Evolutionary conservation across 2,888 invertebrate genomes (phyloP).

Genomic region (Dryocosmus kuriphilus): DNA sequence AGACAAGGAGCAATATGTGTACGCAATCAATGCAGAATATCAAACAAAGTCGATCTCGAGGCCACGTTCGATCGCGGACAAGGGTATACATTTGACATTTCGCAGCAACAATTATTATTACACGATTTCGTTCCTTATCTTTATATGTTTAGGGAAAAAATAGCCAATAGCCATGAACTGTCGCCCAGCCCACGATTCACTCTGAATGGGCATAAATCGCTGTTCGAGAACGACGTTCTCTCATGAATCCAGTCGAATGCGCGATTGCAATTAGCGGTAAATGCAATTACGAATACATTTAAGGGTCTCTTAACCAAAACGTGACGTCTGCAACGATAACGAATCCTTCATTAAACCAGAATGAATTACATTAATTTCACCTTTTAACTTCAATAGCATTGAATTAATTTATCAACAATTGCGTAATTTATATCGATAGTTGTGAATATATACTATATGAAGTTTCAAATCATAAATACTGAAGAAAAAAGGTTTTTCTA

Average conservation of each 20-base stretch:
- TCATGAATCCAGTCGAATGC: constrained; percentile 11
- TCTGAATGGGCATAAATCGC: constrained; percentile 18
- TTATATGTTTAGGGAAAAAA: constrained; percentile 32
- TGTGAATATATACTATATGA: background rate
- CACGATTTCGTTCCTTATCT: constrained; percentile 23
- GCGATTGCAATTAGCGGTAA: constrained; percentile 33
- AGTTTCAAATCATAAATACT: background rate
- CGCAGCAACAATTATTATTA: constrained; percentile 31
- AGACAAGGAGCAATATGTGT: background rate
- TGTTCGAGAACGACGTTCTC: constrained; percentile 7
- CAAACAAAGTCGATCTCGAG: constrained; percentile 31
- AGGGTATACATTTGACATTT: constrained; percentile 35
- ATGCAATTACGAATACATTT: constrained; percentile 33
- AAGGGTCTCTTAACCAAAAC: constrained; percentile 27
- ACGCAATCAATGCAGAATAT: constrained; percentile 5
- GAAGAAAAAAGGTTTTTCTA: background rate
- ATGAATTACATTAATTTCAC: constrained; percentile 24
- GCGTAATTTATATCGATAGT: background rate
- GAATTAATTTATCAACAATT: constrained; percentile 18
- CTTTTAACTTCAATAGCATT: constrained; percentile 13
- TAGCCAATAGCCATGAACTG: constrained; percentile 25
- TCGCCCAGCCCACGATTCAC: constrained; percentile 21
- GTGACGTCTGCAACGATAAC: constrained; percentile 29
- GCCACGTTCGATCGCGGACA: constrained; percentile 26
- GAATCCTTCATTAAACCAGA: constrained; percentile 22